Evolutionary conservation across 2,888 invertebrate species (phyloP).

Genomic region (Drosophila aldrichi): DNA sequence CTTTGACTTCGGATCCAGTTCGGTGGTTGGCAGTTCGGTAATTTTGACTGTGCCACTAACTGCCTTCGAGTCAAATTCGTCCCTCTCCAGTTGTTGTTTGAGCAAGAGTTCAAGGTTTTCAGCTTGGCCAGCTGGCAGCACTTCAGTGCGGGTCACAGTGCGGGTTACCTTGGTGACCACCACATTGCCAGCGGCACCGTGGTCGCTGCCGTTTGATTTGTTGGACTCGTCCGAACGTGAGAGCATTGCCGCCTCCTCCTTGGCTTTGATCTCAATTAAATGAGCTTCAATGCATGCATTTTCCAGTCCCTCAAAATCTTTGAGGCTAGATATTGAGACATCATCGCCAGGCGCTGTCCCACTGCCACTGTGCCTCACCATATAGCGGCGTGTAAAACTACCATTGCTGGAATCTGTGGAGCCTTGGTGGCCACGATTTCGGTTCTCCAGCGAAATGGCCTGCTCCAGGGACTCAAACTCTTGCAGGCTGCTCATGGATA

Average conservation of each 20-base stretch:
- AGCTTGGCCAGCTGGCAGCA: constrained; percentile 63
- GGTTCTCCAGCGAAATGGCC: constrained; percentile 92
- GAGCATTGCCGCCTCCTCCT: constrained; percentile 93
- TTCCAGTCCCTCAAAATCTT: constrained; percentile 97
- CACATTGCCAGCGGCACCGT: constrained; percentile 68
- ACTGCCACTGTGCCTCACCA: constrained; percentile 89
- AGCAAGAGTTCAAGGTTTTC: constrained; percentile 83
- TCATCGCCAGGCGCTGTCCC: constrained; percentile 88
- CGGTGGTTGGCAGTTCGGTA: constrained; percentile 88
- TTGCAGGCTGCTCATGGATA: constrained; percentile 96
- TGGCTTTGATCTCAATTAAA: constrained; percentile 92
- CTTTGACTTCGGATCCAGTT: constrained; percentile 86
- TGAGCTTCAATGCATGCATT: constrained; percentile 94
- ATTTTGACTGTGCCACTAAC: constrained; percentile 86
- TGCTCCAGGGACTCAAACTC: constrained; percentile 97
- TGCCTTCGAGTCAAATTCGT: constrained; percentile 85
- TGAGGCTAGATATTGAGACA: constrained; percentile 93
- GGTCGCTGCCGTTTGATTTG: constrained; percentile 83
- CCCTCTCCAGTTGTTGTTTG: constrained; percentile 83
- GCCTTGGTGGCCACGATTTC: constrained; percentile 88
- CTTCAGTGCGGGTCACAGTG: constrained; percentile 79
- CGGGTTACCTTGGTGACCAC: constrained; percentile 73
- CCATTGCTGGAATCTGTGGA: constrained; percentile 95
- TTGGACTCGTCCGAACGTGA: constrained; percentile 86
- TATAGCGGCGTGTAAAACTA: constrained; percentile 91